These are phyloP conservation scores for Scomberomorus guttatus DNA, from an alignment of 2,797 vertebrate species.

Conservation along the genomic window DNA sequence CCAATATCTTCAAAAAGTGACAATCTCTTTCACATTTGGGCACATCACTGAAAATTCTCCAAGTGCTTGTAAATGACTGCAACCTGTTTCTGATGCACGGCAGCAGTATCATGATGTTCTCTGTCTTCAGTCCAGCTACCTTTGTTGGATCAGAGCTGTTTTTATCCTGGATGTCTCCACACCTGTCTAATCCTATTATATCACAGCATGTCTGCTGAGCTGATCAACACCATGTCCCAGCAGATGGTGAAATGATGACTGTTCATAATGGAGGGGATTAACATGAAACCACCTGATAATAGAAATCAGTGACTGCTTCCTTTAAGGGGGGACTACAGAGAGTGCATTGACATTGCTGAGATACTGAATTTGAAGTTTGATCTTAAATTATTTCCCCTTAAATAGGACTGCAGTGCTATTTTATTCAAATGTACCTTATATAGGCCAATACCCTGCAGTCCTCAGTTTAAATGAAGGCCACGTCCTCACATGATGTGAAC, in stretches of 20 bases:
- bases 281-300: conserved; percentile 10
- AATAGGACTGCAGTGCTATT: no score
- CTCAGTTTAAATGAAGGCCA: no score
- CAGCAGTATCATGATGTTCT: not conserved
- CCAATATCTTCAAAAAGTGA: not conserved
- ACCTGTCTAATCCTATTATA: conserved; percentile 35
- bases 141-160: conserved; percentile 15
- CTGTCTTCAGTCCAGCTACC: not conserved
- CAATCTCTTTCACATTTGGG: not conserved
- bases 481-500: no score
- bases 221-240: conserved; percentile 34
- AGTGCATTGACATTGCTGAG: no score
- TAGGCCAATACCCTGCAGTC: no score
- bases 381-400: no score
- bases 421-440: no score
- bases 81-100: not conserved
- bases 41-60: not conserved
- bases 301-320: no score
- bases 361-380: no score
- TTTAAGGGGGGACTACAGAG: no score
- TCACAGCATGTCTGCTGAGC: conserved; percentile 14
- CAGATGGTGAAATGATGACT: conserved; percentile 38
- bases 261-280: conserved; percentile 33
- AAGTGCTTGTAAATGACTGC: not conserved
- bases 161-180: conserved; percentile 9